phyloP scores from a whole-genome alignment of 2,797 vertebrate species.

The Huso huso region DNA sequence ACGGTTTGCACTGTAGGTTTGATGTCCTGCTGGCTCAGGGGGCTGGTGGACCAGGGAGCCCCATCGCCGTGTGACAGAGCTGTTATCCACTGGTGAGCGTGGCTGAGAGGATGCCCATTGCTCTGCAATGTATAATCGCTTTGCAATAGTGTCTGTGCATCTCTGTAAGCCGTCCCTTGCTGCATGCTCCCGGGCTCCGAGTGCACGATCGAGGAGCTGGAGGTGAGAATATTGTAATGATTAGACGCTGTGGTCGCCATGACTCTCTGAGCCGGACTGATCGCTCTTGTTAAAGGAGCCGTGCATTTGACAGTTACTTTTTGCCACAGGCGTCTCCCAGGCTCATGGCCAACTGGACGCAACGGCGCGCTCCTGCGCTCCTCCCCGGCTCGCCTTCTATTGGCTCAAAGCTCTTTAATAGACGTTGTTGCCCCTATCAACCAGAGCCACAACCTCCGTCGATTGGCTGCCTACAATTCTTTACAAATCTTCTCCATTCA shows the following conservation, averaged over 20 bases:
- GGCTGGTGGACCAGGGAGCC: constrained; percentile 80
- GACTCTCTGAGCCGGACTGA: constrained; percentile 92
- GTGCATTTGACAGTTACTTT: constrained; percentile 93
- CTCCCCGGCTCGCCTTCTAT: constrained; percentile 67
- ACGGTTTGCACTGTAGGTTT: constrained; percentile 80
- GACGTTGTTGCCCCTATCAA: constrained; percentile 77
- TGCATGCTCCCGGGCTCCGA: constrained; percentile 89
- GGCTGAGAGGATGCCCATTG: constrained; percentile 92
- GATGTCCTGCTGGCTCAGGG: constrained; percentile 88
- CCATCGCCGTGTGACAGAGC: constrained; percentile 90
- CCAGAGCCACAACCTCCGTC: constrained; percentile 30
- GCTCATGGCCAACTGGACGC: constrained; percentile 73
- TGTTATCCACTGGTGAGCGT: constrained; percentile 96
- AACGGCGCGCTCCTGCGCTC: constrained; percentile 75
- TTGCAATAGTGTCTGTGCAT: constrained; percentile 91
- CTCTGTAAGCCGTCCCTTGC: constrained; percentile 84
- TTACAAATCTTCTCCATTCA: constrained; percentile 54
- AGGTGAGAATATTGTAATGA: constrained; percentile 93
- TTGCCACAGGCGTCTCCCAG: constrained; percentile 71
- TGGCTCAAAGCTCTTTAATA: constrained; percentile 71
- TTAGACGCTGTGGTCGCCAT: constrained; percentile 98
- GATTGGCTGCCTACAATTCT: constrained; percentile 61
- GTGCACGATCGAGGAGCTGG: constrained; percentile 91
- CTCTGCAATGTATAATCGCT: constrained; percentile 89
- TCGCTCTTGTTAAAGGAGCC: constrained; percentile 80